Percentiles rank a stretch among this genome's conserved stretches.
Evolutionary conservation across 2,888 invertebrate genomes (phyloP).

Genomic region (Eupithecia dodoneata): DNA sequence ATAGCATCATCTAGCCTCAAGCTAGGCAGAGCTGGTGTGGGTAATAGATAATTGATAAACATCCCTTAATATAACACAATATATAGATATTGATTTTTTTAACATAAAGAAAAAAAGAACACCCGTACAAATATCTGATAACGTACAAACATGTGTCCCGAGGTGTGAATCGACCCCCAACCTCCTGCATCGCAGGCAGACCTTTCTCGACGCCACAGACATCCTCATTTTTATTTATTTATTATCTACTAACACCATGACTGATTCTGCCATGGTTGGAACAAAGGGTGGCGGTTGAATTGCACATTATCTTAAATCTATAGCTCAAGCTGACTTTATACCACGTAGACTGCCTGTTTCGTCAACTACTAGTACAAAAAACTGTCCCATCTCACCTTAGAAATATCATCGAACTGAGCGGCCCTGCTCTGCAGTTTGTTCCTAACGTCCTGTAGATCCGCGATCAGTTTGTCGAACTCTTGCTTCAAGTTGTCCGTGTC

Average conservation of each 20-base stretch:
- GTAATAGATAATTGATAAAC: not conserved
- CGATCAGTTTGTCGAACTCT: conserved; percentile 94
- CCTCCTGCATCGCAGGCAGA: not conserved
- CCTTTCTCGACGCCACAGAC: not conserved
- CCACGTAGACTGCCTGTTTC: not conserved
- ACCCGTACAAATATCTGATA: too few relatives aligned
- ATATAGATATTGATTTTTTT: not conserved
- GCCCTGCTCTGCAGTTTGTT: conserved; percentile 90
- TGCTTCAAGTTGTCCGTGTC: conserved; percentile 94
- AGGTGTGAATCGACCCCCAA: not conserved
- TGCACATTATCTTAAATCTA: not conserved
- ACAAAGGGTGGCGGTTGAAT: too few relatives aligned
- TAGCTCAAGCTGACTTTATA: not conserved
- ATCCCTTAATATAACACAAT: too few relatives aligned
- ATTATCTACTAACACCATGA: too few relatives aligned
- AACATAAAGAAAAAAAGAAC: not conserved
- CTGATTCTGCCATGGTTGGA: too few relatives aligned
- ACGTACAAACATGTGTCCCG: not conserved
- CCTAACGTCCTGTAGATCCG: conserved; percentile 91
- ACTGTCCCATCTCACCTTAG: conserved; percentile 83
- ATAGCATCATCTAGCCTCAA: not conserved
- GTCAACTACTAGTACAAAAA: not conserved
- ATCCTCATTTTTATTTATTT: not conserved
- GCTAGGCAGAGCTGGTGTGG: not conserved
- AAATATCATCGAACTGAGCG: conserved; percentile 93